phyloP scores from a whole-genome alignment of 2,797 vertebrate genomes.

The Arctocebus calabarensis region DNA sequence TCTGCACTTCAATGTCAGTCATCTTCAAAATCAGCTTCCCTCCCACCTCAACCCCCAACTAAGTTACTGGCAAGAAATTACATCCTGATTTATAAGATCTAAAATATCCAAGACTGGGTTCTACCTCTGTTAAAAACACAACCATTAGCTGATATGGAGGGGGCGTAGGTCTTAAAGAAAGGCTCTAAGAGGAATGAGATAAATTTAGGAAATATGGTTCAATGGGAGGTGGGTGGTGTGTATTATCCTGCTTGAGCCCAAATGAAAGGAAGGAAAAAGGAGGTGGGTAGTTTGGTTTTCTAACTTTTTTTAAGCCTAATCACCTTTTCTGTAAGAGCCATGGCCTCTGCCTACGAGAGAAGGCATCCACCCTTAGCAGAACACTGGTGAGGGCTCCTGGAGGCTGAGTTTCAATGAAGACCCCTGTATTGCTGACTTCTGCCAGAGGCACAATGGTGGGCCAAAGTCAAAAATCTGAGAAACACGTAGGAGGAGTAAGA shows the following conservation, averaged over 20 bases:
- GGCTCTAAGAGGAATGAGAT: not conserved
- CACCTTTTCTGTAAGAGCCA: not conserved
- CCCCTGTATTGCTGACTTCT: not conserved
- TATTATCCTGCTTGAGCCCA: not conserved
- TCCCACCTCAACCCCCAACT: not conserved
- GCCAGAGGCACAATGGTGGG: not conserved
- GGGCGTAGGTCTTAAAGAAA: not conserved
- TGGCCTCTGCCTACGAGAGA: not conserved
- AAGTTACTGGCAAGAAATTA: not conserved
- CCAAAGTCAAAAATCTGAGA: not conserved
- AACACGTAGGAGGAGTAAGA: not conserved
- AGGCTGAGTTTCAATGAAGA: not conserved
- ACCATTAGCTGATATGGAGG: not conserved
- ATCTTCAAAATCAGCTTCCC: not conserved
- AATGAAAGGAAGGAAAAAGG: not conserved
- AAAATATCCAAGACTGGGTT: not conserved
- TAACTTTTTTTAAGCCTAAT: not conserved
- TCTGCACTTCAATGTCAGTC: not conserved
- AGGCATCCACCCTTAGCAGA: not conserved
- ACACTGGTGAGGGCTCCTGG: not conserved
- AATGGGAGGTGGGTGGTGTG: not conserved
- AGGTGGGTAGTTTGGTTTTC: not conserved
- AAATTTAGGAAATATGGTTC: not conserved
- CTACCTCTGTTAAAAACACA: conserved; percentile 28
- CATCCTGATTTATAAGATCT: conserved; percentile 10